These are phyloP conservation scores for Amiota minor DNA, from an alignment of 2,888 invertebrate species.

Conservation along the genomic window DNA sequence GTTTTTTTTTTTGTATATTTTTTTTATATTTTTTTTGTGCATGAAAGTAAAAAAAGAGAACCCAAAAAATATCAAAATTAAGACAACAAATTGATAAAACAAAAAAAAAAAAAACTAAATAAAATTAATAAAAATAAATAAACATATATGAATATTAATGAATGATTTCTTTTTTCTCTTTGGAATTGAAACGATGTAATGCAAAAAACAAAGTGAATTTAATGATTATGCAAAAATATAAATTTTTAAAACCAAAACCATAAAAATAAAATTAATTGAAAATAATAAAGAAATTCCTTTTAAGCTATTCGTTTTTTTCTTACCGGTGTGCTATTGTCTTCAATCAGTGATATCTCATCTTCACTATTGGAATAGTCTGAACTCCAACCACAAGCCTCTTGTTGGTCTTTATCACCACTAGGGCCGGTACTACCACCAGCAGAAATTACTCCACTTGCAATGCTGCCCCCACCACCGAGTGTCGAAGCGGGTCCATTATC, in stretches of 20 bases:
- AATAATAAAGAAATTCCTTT: slow-evolving; percentile 23
- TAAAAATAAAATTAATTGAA: slow-evolving; percentile 26
- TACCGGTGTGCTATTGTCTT: slow-evolving; percentile 77
- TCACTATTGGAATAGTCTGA: slow-evolving; percentile 93
- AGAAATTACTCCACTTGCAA: slow-evolving; percentile 39
- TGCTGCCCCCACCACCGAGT: slow-evolving; percentile 47
- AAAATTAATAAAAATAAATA: slow-evolving; percentile 42
- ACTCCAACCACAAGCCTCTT: slow-evolving; percentile 87
- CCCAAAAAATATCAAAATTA: slow-evolving; percentile 56
- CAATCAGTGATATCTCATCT: slow-evolving; percentile 84
- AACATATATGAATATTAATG: slow-evolving; percentile 33
- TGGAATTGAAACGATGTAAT: neutral
- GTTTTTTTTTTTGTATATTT: slow-evolving; percentile 31
- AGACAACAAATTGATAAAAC: slow-evolving; percentile 53
- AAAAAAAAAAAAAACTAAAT: too few species aligned
- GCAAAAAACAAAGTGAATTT: neutral
- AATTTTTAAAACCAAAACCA: slow-evolving; percentile 32
- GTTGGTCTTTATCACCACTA: slow-evolving; percentile 72
- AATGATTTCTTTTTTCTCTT: neutral
- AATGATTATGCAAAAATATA: slow-evolving; percentile 27
- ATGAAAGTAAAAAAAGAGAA: slow-evolving; percentile 68
- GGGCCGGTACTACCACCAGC: slow-evolving; percentile 46
- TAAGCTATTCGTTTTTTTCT: slow-evolving; percentile 53
- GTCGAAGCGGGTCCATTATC: slow-evolving; percentile 55
- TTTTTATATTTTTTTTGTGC: slow-evolving; percentile 63